Percentiles rank a stretch among this genome's conserved stretches.
phyloP scores from a whole-genome alignment of 2,888 invertebrate species.

The Druceiella hillmani region DNA sequence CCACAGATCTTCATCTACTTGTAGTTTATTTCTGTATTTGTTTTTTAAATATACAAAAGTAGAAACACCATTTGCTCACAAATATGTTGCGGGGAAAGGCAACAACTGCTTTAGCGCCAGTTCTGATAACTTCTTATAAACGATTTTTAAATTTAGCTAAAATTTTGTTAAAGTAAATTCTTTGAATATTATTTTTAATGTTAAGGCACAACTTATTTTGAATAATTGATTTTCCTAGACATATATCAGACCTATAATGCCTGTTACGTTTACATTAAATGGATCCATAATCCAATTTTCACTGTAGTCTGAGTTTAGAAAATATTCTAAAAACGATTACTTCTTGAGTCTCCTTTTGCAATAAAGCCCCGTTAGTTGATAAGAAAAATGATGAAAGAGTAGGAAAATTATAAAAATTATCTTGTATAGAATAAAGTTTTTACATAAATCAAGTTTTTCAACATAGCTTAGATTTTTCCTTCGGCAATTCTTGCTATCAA shows the following conservation, averaged over 20 bases:
- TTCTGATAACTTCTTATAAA: background rate
- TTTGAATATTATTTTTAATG: conserved; percentile 1
- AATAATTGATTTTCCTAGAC: background rate
- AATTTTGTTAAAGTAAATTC: background rate
- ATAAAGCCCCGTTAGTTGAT: background rate
- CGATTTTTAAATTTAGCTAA: background rate
- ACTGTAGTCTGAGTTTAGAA: background rate
- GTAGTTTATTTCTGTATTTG: too few species aligned
- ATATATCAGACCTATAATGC: background rate
- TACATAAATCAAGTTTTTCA: too few species aligned
- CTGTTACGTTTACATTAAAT: background rate
- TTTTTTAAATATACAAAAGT: too few species aligned
- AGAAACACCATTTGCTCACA: too few species aligned
- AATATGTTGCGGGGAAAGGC: background rate
- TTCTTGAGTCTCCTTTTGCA: conserved; percentile 1
- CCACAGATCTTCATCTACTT: too few species aligned
- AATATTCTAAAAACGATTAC: conserved; percentile 2
- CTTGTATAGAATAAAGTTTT: too few species aligned
- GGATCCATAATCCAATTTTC: conserved; percentile 3
- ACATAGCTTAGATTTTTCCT: too few species aligned
- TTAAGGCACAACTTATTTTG: conserved; percentile 1
- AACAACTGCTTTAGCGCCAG: background rate
- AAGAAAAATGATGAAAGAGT: too few species aligned
- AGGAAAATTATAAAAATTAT: too few species aligned
- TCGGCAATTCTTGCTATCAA: too few species aligned